Conservation (phyloP, 2,113 vertebrate genomes). For the Gopherus evgoodei region DNA sequence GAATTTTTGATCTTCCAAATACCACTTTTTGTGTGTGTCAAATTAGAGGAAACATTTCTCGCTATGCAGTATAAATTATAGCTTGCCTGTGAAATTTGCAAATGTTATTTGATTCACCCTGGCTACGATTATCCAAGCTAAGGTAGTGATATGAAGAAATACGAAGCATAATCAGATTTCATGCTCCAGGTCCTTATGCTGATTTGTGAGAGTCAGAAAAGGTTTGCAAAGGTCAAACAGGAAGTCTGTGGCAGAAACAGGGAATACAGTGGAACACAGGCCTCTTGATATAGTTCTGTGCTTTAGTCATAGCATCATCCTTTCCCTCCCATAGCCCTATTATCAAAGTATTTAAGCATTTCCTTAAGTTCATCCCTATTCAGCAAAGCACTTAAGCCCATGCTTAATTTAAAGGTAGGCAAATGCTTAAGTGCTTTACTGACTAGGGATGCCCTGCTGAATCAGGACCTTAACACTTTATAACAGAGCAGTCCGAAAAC, state of each 20-base stretch:
- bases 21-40: not conserved
- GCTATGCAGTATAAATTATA: not conserved
- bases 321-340: not conserved
- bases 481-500: constrained; percentile 23
- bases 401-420: not conserved
- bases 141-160: not conserved
- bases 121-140: not conserved
- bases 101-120: no score
- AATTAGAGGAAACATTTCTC: not conserved
- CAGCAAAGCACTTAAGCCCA: not conserved
- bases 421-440: constrained; percentile 5
- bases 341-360: constrained; percentile 7
- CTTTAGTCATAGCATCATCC: not conserved
- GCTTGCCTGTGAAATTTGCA: not conserved
- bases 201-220: constrained; percentile 8
- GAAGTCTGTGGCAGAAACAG: constrained; percentile 12
- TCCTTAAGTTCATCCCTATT: constrained; percentile 14
- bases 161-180: not conserved
- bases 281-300: not conserved
- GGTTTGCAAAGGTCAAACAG: not conserved
- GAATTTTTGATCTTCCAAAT: not conserved
- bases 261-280: constrained; percentile 5
- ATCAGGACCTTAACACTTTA: not conserved
- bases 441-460: constrained; percentile 10
- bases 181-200: not conserved